These are phyloP conservation scores for Invenusta paracnida DNA, from an alignment of 2,888 invertebrate genomes.

Conservation along the genomic window DNA sequence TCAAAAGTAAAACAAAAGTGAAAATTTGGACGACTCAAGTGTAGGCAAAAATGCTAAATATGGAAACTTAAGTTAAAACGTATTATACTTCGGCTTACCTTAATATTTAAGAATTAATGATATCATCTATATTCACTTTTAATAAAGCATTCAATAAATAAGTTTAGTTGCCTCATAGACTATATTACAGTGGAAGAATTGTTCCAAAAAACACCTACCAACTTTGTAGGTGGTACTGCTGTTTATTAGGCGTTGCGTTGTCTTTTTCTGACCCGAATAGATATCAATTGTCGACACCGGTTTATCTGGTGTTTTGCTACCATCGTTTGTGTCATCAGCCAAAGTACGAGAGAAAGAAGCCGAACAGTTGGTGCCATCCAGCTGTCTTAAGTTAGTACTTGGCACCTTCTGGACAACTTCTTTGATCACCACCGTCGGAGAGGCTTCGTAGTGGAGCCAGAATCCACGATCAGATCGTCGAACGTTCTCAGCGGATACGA, in stretches of 20 bases:
- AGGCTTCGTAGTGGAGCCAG: conserved; percentile 37
- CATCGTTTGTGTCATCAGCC: not conserved
- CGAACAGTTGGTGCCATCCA: no score
- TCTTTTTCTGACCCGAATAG: not conserved
- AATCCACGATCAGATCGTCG: conserved; percentile 16
- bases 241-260: not conserved
- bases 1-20: no score
- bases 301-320: no score
- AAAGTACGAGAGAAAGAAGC: not conserved
- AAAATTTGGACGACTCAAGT: no score
- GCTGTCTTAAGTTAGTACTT: not conserved
- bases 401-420: not conserved
- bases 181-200: no score
- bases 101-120: no score
- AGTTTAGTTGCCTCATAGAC: no score
- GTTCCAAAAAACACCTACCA: not conserved
- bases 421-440: not conserved
- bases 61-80: no score
- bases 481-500: not conserved
- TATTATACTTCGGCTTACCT: no score
- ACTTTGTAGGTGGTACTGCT: conserved; percentile 12
- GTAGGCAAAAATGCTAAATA: no score
- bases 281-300: not conserved
- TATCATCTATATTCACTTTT: no score
- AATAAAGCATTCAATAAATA: no score